These are phyloP conservation scores for Ichneumon xanthorius DNA, from an alignment of 2,888 invertebrate genomes.

Conservation along the genomic window DNA sequence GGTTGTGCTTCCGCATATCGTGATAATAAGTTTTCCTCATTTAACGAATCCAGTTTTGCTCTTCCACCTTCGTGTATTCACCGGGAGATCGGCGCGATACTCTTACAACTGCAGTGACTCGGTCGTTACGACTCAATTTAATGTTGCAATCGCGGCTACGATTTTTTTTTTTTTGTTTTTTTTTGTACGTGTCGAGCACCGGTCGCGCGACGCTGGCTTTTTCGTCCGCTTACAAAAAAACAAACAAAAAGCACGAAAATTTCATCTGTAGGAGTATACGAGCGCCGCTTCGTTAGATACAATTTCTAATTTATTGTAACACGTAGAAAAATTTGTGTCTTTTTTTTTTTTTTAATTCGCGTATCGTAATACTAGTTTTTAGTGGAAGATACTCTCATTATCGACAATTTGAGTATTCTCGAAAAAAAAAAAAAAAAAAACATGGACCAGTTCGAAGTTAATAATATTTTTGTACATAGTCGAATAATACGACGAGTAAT, in stretches of 20 bases:
- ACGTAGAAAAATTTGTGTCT: slow-evolving; percentile 22
- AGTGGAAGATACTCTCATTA: slow-evolving; percentile 3
- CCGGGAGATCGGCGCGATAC: slow-evolving; percentile 16
- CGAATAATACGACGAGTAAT: slow-evolving; percentile 36
- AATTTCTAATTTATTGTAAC: slow-evolving; percentile 61
- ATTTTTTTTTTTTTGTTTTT: background rate
- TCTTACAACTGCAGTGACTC: slow-evolving; percentile 19
- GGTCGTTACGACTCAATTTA: slow-evolving; percentile 30
- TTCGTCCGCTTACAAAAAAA: background rate
- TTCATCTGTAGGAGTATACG: background rate
- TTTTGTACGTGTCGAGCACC: background rate
- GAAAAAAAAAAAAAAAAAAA: slow-evolving; percentile 20
- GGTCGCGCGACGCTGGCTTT: background rate
- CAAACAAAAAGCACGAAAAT: slow-evolving; percentile 14
- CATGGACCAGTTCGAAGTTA: slow-evolving; percentile 61
- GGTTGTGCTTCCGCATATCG: slow-evolving; percentile 70
- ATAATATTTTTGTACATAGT: slow-evolving; percentile 59
- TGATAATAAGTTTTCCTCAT: slow-evolving; percentile 50
- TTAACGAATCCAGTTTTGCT: slow-evolving; percentile 59
- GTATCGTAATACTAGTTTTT: slow-evolving; percentile 29
- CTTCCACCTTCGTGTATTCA: slow-evolving; percentile 48
- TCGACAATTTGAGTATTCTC: slow-evolving; percentile 42
- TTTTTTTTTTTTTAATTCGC: slow-evolving; percentile 21
- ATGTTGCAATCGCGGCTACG: slow-evolving; percentile 1
- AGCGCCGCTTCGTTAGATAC: slow-evolving; percentile 29